Evolutionary conservation across 2,888 invertebrate genomes (phyloP), one percentile per base, ranked within the genome.

Genomic region (Entomobrya multifasciata): DNA sequence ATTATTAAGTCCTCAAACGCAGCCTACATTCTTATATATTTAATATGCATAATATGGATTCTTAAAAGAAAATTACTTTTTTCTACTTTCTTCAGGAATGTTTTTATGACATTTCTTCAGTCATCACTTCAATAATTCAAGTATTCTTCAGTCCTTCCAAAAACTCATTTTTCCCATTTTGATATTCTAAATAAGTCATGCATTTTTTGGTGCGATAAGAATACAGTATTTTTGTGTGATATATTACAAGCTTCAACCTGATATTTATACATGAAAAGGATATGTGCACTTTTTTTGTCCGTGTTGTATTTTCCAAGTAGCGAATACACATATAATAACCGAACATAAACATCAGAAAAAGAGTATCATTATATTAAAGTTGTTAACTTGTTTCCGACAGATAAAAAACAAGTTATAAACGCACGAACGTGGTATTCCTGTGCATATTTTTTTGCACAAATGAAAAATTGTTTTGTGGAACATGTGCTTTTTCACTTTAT

Each of bases 311-410:
- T 22, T 20, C 4, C 55, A 52, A 25, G 5, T 27, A 4, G 13
- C 41, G 20, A 67, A 67, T 57, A 20, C 13, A 36, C 60, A 15
- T 65, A 8, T 6, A 17, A 65, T 17, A 36, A 57, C 6, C 0
- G 20, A 25, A 20, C 20, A 36, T 36, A 36, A 36, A 36, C 36
- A 36, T 4, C 36, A 36, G 8, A 36, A n/a, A n/a, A n/a, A 25
- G 5, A 17, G 36, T 36, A 36, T 65, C 17, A 44, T 41, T 67
- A 67, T n/a, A n/a, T 30, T 41, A 41, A 10, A 67, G 11, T 11
- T 17, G 65, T 65, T 44, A 62, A 30, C n/a, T 62, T 62, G 36
- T 62, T 62, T 30, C n/a, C 36, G 62, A 62, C 36, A 4, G 36
- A 27, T 6, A 27, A 27, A 60, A 65, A n/a, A 20, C 1, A 22